phyloP scores from a whole-genome alignment of 2,113 vertebrate genomes.

The Pseudorectes ferrugineus region DNA sequence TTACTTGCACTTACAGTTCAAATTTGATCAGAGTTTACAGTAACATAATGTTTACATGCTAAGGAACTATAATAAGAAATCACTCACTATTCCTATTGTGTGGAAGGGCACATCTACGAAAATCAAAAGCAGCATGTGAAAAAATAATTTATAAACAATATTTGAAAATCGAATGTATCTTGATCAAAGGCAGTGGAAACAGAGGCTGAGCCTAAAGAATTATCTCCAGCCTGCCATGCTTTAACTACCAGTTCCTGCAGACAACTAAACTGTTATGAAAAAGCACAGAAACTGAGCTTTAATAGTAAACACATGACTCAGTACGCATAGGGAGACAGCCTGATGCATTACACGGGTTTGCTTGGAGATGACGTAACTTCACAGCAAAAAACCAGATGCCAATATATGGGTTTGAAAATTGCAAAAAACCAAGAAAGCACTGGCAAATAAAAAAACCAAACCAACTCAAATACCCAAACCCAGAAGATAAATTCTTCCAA shows the following conservation, averaged over 20 bases:
- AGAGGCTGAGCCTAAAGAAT: background rate
- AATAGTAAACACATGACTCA: constrained; percentile 34
- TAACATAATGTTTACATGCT: background rate
- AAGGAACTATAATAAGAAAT: background rate
- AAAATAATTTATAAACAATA: background rate
- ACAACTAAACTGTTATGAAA: constrained; percentile 13
- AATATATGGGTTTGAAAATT: background rate
- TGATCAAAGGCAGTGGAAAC: constrained; percentile 45
- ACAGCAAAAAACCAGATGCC: background rate
- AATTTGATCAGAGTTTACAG: background rate
- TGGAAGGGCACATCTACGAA: background rate
- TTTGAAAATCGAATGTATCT: background rate
- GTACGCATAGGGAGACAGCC: background rate
- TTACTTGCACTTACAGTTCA: background rate
- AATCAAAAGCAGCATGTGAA: background rate
- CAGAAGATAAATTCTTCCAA: background rate
- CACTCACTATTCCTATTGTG: background rate
- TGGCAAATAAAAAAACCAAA: background rate
- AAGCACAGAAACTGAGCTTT: constrained; percentile 23
- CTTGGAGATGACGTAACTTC: background rate
- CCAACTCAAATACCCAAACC: background rate
- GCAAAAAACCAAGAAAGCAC: background rate
- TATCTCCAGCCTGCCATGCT: constrained; percentile 3
- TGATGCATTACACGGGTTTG: background rate
- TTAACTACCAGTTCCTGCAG: constrained; percentile 11